A percentile compares a stretch with the other conserved stretches of the same genome.
Conservation (phyloP, 2,888 invertebrate genomes). For the Scaptomyza parva region DNA sequence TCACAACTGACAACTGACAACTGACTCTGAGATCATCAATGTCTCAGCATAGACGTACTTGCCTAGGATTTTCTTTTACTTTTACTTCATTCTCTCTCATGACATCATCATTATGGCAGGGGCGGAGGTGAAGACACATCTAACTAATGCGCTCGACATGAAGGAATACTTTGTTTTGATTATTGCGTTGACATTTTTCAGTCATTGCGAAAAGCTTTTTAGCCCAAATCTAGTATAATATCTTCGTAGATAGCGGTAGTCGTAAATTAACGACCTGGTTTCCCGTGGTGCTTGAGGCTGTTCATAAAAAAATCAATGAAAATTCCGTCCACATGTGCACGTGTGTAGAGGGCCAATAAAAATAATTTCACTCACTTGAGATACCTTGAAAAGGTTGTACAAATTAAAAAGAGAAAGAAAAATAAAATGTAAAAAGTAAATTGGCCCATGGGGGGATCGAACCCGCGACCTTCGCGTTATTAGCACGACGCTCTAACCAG, state of each 20-base stretch:
- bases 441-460: constrained; percentile 72
- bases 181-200: constrained; percentile 49
- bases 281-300: constrained; percentile 11
- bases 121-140: constrained; percentile 21
- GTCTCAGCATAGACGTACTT: constrained; percentile 49
- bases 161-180: constrained; percentile 35
- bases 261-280: constrained; percentile 24
- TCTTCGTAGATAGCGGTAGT: constrained; percentile 36
- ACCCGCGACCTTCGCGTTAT: constrained; percentile 79
- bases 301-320: constrained; percentile 41
- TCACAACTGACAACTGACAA: too few species aligned
- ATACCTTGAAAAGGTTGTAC: constrained; percentile 12
- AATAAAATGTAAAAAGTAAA: constrained; percentile 4
- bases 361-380: background rate
- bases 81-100: constrained; percentile 41
- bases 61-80: constrained; percentile 39
- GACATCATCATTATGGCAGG: constrained; percentile 36
- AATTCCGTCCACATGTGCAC: background rate
- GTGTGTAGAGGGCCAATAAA: background rate
- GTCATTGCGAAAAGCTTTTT: constrained; percentile 57
- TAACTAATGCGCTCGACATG: constrained; percentile 35
- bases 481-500: constrained; percentile 79
- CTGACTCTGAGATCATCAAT: constrained; percentile 53
- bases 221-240: constrained; percentile 46
- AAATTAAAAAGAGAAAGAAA: constrained; percentile 1